phyloP scores from a whole-genome alignment of 2,113 vertebrate species.

The Nematolebias whitei region DNA sequence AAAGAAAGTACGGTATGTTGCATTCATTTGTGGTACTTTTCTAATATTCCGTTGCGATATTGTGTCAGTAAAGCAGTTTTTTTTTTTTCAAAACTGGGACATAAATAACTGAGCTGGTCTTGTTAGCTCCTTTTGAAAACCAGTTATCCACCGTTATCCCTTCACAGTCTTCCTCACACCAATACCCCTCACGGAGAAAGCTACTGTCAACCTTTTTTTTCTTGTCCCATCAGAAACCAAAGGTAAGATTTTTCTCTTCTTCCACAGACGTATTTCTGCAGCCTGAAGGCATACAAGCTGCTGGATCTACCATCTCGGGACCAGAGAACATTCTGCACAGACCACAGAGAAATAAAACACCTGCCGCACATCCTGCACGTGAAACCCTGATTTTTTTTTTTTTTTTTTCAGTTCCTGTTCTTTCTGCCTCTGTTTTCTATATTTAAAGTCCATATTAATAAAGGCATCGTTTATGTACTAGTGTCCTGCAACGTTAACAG shows the following conservation, averaged over 20 bases:
- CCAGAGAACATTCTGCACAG: slow-evolving; percentile 31
- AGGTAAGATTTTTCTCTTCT: slow-evolving; percentile 19
- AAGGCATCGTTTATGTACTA: too few species aligned
- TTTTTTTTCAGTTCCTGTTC: too few species aligned
- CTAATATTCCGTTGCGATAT: neutral
- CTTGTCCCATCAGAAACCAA: slow-evolving; percentile 50
- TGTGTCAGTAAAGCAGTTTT: neutral
- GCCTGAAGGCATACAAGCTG: slow-evolving; percentile 46
- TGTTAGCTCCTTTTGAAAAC: slow-evolving; percentile 14
- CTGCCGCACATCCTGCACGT: slow-evolving; percentile 29
- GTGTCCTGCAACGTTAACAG: too few species aligned
- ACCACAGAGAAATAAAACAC: slow-evolving; percentile 47
- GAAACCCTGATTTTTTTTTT: slow-evolving; percentile 3
- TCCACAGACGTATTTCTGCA: slow-evolving; percentile 47
- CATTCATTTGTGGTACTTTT: neutral
- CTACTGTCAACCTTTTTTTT: slow-evolving; percentile 46
- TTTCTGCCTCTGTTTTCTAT: slow-evolving; percentile 5
- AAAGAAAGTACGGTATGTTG: too few species aligned
- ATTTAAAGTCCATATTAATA: neutral
- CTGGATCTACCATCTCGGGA: slow-evolving; percentile 45
- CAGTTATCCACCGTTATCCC: slow-evolving; percentile 14
- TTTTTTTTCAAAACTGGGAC: slow-evolving; percentile 21
- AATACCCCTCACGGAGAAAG: slow-evolving; percentile 12
- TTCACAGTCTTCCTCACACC: slow-evolving; percentile 20
- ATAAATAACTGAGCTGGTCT: slow-evolving; percentile 43